Base-by-base conservation (phyloP, 1,140 invertebrate genomes). In the Drosophila virilis region DNA sequence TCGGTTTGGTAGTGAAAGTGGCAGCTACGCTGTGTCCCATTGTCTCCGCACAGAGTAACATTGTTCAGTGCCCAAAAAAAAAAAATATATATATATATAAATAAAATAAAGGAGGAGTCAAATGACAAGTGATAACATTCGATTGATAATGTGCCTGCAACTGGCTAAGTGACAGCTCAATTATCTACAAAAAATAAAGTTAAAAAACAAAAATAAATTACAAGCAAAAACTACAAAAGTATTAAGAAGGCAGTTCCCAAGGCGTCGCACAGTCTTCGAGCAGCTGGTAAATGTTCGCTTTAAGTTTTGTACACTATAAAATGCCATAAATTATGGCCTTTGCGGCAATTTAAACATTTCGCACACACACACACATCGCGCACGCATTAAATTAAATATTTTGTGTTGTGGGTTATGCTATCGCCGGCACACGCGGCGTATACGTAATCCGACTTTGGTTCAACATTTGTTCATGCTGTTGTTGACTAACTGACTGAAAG, bases 1-100 rank as follows among this genome's bases (percentile, higher is more conserved):
- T 91, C 89, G 89, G 88, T 68, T 81, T 90, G 86, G 54, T 78
- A 82, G 81, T 90, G 85, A 90, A 86, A 85, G 85, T 86, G 75
- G 69, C 46, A 28, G 15, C 33, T 6, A 35, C 15, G 12, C 35
- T 64, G 15, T 60, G 22, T 6, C 38, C 15, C 6, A 46, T 52
- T 54, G 33, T 46, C 38, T 54, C 33, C 32, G 45, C 22, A 37
- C 35, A 46, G 46, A 65, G 48, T 62, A 40, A 52, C 28, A 22
- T 59, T 60, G 54, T 67, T 62, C 57, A 72, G 68, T 79, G 72
- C 65, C 58, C 40, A 60, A 67, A 70, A 64, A 43, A 60, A 65
- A 65, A 15, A 51, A n/a, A n/a, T n/a, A n/a, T n/a, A n/a, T n/a
- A n/a, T n/a, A n/a, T 9, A 8, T 6, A 4, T 50, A 68, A 64